Evolutionary conservation across 2,888 invertebrate species (phyloP), one percentile per base, ranked within the genome.

Genomic region (Meghimatium bilineatum): DNA sequence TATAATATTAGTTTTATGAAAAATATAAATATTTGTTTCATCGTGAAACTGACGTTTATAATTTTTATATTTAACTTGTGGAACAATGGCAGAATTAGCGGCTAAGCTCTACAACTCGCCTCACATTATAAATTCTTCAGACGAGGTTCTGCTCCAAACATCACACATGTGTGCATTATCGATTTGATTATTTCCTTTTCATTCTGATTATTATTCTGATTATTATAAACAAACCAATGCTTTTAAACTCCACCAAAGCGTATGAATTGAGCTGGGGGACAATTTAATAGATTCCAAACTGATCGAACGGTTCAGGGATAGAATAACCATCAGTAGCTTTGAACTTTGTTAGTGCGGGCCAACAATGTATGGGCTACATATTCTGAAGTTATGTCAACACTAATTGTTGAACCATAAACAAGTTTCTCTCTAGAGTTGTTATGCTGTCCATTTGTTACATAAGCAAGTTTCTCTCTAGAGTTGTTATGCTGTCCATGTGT

Each of bases 291-390:
- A 38, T 69, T 69, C 36, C 17, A 69, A 36, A 69, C 38, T 69
- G 69, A 69, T 69, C 36, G 36, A 10, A 14, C 23, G 60, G 34
- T 32, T 26, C 32, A 34, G 17, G 56, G 60, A 76, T 63, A 34
- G 38, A 69, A 38, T 26, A 26, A 20, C 69, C 69, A 69, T 69
- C 69, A 69, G 38, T 69, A 69, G 34, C 69, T 36, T 69, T 34
- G 36, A 69, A 69, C 36, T 36, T 20, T 44, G 44, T 44, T 23
- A 38, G 38, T 12, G 3, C 26, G 20, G 36, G 23, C 26, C 26
- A 20, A 63, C 36, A 20, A 20, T 20, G 5, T 69, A 38, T 34
- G 20, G 60, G 34, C 69, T 69, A 34, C 1, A 38, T 34, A 38
- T 38, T 34, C 69, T 20, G 5, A 17, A 69, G 69, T 69, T 69